A percentile compares a stretch with the other conserved stretches of the same genome.
These are phyloP conservation scores for Eupithecia dodoneata DNA, from an alignment of 2,888 invertebrate genomes.

Conservation along the genomic window DNA sequence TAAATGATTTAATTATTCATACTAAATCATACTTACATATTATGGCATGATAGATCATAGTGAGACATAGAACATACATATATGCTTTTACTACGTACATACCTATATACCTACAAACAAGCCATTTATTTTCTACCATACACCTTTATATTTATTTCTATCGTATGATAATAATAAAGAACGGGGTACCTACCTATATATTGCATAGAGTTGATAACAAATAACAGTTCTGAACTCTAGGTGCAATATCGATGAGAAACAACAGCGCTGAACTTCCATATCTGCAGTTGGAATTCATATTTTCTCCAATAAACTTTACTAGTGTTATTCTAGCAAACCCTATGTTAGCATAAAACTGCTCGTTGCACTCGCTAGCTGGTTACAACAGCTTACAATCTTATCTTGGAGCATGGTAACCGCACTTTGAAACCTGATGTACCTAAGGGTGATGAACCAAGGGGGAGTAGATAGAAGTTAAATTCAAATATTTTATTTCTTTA, in stretches of 20 bases:
- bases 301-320: slow-evolving; percentile 38
- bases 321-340: slow-evolving; percentile 42
- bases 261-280: slow-evolving; percentile 7
- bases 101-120: background rate
- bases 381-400: slow-evolving; percentile 29
- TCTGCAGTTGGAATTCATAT: slow-evolving; percentile 36
- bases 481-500: too few relatives aligned
- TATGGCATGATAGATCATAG: too few relatives aligned
- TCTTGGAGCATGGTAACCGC: background rate
- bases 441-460: background rate
- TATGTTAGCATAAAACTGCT: slow-evolving; percentile 43
- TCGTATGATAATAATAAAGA: background rate
- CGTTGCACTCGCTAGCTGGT: slow-evolving; percentile 29
- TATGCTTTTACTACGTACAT: too few relatives aligned
- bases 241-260: background rate
- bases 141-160: background rate
- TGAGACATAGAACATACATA: too few relatives aligned
- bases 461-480: background rate
- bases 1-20: too few relatives aligned
- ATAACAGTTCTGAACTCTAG: slow-evolving; percentile 1
- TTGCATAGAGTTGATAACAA: background rate
- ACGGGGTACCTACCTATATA: background rate
- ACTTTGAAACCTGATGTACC: background rate
- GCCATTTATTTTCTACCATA: background rate
- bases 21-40: too few relatives aligned